Evolutionary conservation across 92 coral and sea anemone species (phyloP).

Genomic region (Desmophyllum pertusum): DNA sequence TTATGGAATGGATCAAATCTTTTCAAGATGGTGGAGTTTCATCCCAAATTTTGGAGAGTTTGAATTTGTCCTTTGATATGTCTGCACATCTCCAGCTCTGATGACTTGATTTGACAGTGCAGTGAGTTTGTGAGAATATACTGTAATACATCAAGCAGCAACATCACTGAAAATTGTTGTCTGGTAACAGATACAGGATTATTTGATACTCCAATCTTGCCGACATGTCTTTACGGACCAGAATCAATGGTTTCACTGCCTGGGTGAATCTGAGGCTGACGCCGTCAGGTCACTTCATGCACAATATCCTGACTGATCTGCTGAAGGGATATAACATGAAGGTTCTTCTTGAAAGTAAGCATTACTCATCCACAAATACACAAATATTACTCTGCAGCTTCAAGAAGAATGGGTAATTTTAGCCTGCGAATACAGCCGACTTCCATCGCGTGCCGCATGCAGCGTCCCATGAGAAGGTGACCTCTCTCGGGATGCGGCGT

Average conservation of each 20-base stretch:
- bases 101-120: too few species aligned
- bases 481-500: too few species aligned
- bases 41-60: background rate
- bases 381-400: background rate
- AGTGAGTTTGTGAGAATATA: background rate
- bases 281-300: conserved; percentile 92
- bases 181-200: background rate
- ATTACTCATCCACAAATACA: too few species aligned
- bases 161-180: background rate
- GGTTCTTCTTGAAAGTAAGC: conserved; percentile 93
- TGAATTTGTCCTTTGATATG: too few species aligned
- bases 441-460: too few species aligned
- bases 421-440: too few species aligned
- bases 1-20: background rate
- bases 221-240: conserved; percentile 82
- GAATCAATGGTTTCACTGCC: conserved; percentile 99
- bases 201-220: background rate
- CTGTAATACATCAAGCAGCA: background rate
- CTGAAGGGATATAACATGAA: conserved; percentile 99
- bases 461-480: too few species aligned
- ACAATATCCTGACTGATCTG: conserved; percentile 87
- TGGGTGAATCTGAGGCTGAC: conserved; percentile 96
- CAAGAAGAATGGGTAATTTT: too few species aligned
- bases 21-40: background rate
- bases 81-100: too few species aligned